Percentiles rank a stretch among this genome's conserved stretches.
Conservation (phyloP, 2,888 invertebrate genomes). For the Platycnemis pennipes region DNA sequence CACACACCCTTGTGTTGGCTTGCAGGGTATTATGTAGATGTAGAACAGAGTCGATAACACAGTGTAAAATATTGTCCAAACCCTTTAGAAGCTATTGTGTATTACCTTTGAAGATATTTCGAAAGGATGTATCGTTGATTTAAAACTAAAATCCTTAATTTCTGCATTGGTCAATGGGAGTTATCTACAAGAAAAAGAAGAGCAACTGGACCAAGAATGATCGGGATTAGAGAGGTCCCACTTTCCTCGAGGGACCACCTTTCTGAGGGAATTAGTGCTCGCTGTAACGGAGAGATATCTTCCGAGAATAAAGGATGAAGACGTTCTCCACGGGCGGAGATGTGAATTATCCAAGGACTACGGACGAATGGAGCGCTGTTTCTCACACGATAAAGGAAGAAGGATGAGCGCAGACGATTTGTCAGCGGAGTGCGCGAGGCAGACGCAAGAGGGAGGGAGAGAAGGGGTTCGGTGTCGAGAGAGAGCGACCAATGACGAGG, state of each 20-base stretch:
- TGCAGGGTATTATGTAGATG: too few relatives aligned
- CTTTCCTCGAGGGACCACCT: neutral
- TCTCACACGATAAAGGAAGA: neutral
- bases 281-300: neutral
- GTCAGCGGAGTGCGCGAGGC: neutral
- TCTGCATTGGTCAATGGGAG: too few relatives aligned
- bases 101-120: too few relatives aligned
- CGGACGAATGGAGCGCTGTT: neutral
- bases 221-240: neutral
- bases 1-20: too few relatives aligned
- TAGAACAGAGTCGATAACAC: too few relatives aligned
- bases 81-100: too few relatives aligned
- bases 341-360: conserved; percentile 10
- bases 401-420: neutral
- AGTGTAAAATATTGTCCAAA: too few relatives aligned
- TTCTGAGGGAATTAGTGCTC: neutral
- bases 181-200: too few relatives aligned
- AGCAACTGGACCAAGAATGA: neutral
- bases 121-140: too few relatives aligned
- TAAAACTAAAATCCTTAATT: too few relatives aligned
- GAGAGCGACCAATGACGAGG: neutral
- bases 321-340: neutral
- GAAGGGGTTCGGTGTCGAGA: neutral
- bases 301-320: neutral
- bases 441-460: neutral